Percentiles rank a stretch among this genome's conserved stretches.
Evolutionary conservation across 2,113 vertebrate genomes (phyloP).

Genomic region (Ranitomeya imitator): DNA sequence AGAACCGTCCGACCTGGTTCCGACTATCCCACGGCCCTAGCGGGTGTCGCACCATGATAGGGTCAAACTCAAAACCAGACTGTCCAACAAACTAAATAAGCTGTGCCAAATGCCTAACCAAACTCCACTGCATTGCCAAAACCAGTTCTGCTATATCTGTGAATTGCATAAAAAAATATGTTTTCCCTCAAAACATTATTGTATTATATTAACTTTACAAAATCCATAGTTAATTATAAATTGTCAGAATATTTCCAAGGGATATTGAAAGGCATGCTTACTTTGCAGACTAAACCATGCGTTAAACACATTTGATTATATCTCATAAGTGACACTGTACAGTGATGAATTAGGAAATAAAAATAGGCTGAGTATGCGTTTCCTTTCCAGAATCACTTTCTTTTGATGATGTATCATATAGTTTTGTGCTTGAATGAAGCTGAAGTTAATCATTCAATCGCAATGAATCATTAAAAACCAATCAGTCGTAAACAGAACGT

Average conservation of each 20-base stretch:
- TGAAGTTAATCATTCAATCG: conserved; percentile 3
- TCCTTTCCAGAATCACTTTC: background rate
- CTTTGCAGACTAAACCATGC: conserved; percentile 10
- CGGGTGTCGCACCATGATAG: no score
- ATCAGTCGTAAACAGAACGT: conserved; percentile 23
- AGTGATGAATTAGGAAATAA: conserved; percentile 27
- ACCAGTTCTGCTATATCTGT: background rate
- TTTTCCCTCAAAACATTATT: background rate
- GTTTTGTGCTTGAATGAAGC: background rate
- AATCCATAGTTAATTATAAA: background rate
- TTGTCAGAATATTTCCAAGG: background rate
- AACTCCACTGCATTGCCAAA: background rate
- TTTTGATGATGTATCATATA: background rate
- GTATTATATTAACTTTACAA: background rate
- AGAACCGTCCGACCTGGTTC: no score
- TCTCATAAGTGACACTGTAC: conserved; percentile 1
- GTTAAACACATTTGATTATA: background rate
- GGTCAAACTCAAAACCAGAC: no score
- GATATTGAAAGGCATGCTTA: background rate
- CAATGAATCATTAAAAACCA: conserved; percentile 29
- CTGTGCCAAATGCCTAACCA: background rate
- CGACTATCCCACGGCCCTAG: no score
- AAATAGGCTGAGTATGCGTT: conserved; percentile 5
- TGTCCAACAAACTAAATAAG: background rate
- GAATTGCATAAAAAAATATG: background rate